Evolutionary conservation across 2,888 invertebrate species (phyloP), one percentile per base, ranked within the genome.

Genomic region (Ptychoptera contaminata): DNA sequence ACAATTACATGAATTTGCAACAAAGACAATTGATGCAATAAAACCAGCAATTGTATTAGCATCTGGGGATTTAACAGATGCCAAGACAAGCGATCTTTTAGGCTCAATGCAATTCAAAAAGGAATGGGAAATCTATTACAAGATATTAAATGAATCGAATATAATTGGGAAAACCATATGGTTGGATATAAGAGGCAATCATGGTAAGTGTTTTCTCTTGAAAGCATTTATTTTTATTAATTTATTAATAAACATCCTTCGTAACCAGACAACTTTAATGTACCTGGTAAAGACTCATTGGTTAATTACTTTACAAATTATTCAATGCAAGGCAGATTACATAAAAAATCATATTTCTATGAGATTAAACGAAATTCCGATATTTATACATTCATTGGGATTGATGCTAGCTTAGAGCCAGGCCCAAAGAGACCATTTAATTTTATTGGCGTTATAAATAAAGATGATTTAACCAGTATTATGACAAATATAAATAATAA

Each of bases 121-220:
- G 49, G 92, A 93, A 67, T 93, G 92, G 92, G 61, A 76, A 49
- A 72, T 76, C 53, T 93, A 92, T 60, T 69, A 74, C 52, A 70
- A 76, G 55, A 71, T 82, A 49, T 67, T 91, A 31, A 67, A 74
- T 40, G 76, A 80, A 51, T 74, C 77, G 37, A 72, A 74, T 53
- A 73, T 86, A 16, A 68, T 68, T 42, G 68, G 78, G 37, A 76
- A 74, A 56, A 85, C 86, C 2, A 65, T 75, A 30, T 92, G 91
- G 90, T 67, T 92, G 48, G 92, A 92, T 67, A 81, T 90, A 49
- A 71, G 91, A 63, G 92, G 92, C 62, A 91, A 91, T 71, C 91
- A 91, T 73, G 90, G 48, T 46, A 35, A 37, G n/a, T 11, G 4
- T 32, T 11, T 11, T 32, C 8, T 11, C 4, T 32, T 32, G 2